Evolutionary conservation across 2,888 invertebrate species (phyloP), one percentile per base, ranked within the genome.

Genomic region (Mythimna pallens): DNA sequence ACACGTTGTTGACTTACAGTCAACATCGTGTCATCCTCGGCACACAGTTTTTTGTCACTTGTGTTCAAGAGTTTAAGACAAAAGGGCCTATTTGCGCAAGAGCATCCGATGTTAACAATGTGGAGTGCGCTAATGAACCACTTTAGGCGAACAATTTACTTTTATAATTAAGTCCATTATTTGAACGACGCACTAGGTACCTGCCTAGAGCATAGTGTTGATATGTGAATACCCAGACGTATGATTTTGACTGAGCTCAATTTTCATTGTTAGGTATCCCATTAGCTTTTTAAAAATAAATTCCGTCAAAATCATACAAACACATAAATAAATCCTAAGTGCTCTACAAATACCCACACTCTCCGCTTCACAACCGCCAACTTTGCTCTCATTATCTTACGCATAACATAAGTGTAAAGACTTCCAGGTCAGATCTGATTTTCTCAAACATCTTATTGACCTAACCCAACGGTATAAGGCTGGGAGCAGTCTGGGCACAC

Each of bases 11-110:
- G 85, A 83, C 85, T 85, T 65, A 65, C 69, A 82, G 74, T 74
- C 76, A 63, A 76, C 70, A 69, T 67, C 73, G 81, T 81, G 86
- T 81, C 82, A 86, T 86, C 88, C 81, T 85, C 83, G 81, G 78
- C 68, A 76, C 47, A 71, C 66, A 81, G 75, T 81, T 73, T 75
- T 73, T 75, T 70, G 36, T 69, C 58, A 64, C 52, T 68, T 66
- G 34, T 65, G 62, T n/a, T 34, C 61, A 14, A 64, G 22, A 61
- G 34, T 17, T 57, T 68, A 65, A 58, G 55, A 82, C 63, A 69
- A 73, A 47, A 63, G 47, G 10, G 10, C 3, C 4, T 50, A 34
- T 82, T 59, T 69, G 68, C 55, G 68, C 59, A 34, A 6, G 65
- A 52, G 68, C 50, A 68, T 52, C 12, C 9, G 14, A 66, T 59